Evolutionary conservation across 2,888 invertebrate species (phyloP).

Genomic region (Nasonovia ribisnigri): DNA sequence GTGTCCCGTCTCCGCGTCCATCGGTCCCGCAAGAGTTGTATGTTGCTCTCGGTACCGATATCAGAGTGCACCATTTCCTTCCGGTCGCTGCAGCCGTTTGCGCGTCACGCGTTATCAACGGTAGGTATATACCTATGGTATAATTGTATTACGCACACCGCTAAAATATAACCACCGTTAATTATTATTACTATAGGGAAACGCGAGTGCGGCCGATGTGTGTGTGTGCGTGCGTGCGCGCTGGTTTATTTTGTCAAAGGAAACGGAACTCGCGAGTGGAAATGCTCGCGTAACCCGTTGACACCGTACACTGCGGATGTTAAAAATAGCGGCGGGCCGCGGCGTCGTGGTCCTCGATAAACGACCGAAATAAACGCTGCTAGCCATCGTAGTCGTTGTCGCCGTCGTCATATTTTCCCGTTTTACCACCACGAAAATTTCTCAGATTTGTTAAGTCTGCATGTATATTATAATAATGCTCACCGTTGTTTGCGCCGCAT

Average conservation of each 20-base stretch:
- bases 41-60: constrained; percentile 56
- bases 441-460: neutral
- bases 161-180: neutral
- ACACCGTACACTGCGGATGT: constrained; percentile 31
- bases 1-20: constrained; percentile 70
- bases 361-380: constrained; percentile 56
- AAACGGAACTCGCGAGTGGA: neutral
- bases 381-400: neutral
- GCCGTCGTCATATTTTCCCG: neutral
- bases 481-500: neutral
- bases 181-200: neutral
- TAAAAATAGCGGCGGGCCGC: constrained; percentile 52
- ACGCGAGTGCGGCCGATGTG: neutral
- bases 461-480: neutral
- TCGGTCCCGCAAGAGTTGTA: constrained; percentile 69
- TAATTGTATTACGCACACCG: neutral
- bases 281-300: constrained; percentile 16
- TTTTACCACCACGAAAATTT: neutral
- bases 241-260: neutral
- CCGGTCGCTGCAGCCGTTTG: neutral
- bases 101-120: neutral
- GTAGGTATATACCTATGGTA: neutral
- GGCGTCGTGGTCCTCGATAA: constrained; percentile 8
- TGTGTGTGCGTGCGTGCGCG: neutral
- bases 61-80: constrained; percentile 53